Conservation (phyloP, 2,888 invertebrate genomes). For the Raillietiella orientalis region DNA sequence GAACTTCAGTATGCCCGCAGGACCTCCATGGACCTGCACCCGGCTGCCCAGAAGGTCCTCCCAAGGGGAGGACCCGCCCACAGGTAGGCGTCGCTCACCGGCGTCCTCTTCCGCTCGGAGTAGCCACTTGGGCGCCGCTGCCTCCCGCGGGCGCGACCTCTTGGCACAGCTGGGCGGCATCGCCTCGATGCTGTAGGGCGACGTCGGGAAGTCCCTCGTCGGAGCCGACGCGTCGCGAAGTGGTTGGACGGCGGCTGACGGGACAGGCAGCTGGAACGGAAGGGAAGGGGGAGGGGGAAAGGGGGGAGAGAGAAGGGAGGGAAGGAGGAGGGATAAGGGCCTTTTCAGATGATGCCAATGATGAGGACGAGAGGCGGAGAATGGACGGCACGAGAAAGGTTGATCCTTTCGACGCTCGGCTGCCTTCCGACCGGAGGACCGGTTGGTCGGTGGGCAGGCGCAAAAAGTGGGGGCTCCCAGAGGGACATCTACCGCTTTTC, state of each 20-base stretch:
- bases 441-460: no score
- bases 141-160: conserved; percentile 15
- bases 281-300: conserved; percentile 1
- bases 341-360: no score
- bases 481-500: no score
- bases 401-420: no score
- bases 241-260: neutral
- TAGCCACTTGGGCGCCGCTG: conserved; percentile 38
- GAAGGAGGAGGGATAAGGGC: neutral
- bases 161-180: conserved; percentile 6
- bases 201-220: conserved; percentile 4
- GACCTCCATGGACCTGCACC: conserved; percentile 15
- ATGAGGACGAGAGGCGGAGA: no score
- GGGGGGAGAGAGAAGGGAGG: neutral
- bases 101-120: no score
- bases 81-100: no score
- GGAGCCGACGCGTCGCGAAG: conserved; percentile 2
- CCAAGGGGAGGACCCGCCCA: no score
- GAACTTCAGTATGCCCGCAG: conserved; percentile 18
- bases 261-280: conserved; percentile 1
- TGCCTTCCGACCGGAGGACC: no score
- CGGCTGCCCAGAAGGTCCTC: conserved; percentile 13
- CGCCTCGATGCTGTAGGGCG: neutral
- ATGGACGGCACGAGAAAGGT: no score
- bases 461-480: no score